Evolutionary conservation across 92 coral and sea anemone species (phyloP).

Genomic region (Muricea muricata): DNA sequence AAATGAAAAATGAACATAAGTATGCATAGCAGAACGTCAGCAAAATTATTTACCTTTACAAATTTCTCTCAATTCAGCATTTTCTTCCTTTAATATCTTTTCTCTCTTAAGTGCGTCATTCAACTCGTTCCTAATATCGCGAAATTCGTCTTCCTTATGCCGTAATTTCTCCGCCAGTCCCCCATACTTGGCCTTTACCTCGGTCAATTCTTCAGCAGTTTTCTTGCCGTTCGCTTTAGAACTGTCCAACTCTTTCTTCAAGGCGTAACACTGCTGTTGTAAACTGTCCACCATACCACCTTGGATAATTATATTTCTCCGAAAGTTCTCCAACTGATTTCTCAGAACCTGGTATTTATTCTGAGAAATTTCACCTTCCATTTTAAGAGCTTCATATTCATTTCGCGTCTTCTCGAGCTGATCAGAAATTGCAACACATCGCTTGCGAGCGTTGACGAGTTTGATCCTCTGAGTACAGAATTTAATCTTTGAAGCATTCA

Average conservation of each 20-base stretch:
- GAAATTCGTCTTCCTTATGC: slow-evolving; percentile 71
- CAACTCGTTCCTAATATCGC: slow-evolving; percentile 70
- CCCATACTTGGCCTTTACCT: slow-evolving; percentile 71
- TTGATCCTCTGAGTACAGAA: slow-evolving; percentile 92
- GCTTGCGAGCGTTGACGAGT: slow-evolving; percentile 87
- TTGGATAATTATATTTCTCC: slow-evolving; percentile 84
- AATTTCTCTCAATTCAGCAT: slow-evolving; percentile 71
- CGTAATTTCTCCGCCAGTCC: slow-evolving; percentile 75
- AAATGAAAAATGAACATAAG: too few species aligned
- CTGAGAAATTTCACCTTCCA: slow-evolving; percentile 81
- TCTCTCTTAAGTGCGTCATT: slow-evolving; percentile 81
- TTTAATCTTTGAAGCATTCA: slow-evolving; percentile 87
- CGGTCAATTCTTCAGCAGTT: slow-evolving; percentile 75
- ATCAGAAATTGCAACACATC: slow-evolving; percentile 74
- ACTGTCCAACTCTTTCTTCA: slow-evolving; percentile 84
- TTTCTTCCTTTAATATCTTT: slow-evolving; percentile 74
- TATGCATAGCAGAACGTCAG: too few species aligned
- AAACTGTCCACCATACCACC: slow-evolving; percentile 93
- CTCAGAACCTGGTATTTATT: slow-evolving; percentile 80
- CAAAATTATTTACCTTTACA: slow-evolving; percentile 70
- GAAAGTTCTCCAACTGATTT: slow-evolving; percentile 79
- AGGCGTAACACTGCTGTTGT: slow-evolving; percentile 89
- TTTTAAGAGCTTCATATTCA: slow-evolving; percentile 69
- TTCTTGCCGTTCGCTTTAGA: slow-evolving; percentile 72
- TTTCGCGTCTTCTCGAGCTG: slow-evolving; percentile 74